Conservation (phyloP, 2,113 vertebrate genomes). For the Elephantulus edwardii region DNA sequence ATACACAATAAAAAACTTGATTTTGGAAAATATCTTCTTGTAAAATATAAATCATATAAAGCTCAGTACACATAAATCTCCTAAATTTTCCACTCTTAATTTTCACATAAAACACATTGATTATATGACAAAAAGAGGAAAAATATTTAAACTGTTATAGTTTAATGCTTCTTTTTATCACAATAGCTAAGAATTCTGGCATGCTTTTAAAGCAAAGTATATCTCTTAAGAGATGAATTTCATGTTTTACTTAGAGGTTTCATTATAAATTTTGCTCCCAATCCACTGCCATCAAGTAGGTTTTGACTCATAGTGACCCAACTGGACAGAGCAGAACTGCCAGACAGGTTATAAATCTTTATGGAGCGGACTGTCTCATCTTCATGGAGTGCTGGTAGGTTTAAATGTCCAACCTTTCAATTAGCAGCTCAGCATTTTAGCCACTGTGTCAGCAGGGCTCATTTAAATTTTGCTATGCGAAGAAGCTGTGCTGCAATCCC, state of each 20-base stretch:
- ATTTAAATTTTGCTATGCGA: constrained; percentile 46
- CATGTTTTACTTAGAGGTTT: constrained; percentile 40
- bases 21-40: constrained; percentile 19
- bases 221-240: constrained; percentile 51
- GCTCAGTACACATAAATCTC: background rate
- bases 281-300: too few relatives aligned
- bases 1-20: constrained; percentile 3
- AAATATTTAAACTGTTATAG: constrained; percentile 25
- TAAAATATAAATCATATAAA: constrained; percentile 18
- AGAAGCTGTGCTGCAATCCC: too few relatives aligned
- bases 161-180: constrained; percentile 42
- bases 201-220: constrained; percentile 41
- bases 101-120: constrained; percentile 49
- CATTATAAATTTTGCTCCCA: constrained; percentile 24
- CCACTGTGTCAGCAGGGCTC: too few relatives aligned
- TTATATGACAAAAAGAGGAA: constrained; percentile 11
- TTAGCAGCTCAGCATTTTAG: background rate
- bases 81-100: constrained; percentile 25
- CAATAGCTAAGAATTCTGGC: constrained; percentile 21
- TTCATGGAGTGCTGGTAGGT: background rate
- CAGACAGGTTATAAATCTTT: background rate
- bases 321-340: too few relatives aligned
- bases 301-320: too few relatives aligned
- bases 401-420: too few relatives aligned
- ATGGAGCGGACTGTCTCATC: background rate